Percentiles rank a stretch among this genome's conserved stretches.
These are phyloP conservation scores for Hemichromis elongatus DNA, from an alignment of 2,113 vertebrate species.

Conservation along the genomic window DNA sequence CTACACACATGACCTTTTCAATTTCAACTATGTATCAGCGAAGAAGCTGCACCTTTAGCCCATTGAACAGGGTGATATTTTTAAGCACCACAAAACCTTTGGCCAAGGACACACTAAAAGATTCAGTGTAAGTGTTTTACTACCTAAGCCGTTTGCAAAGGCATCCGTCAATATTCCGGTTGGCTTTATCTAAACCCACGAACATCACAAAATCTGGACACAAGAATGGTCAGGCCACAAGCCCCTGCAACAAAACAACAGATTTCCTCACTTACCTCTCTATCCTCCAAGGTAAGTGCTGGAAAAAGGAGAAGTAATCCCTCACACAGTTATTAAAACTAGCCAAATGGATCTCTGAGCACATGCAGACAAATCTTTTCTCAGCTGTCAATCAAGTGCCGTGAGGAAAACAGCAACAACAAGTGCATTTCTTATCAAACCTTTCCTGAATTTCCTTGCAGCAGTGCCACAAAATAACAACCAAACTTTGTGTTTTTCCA, in stretches of 20 bases:
- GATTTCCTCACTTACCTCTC: constrained; percentile 7
- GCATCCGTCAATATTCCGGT: constrained; percentile 30
- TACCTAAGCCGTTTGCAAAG: constrained; percentile 16
- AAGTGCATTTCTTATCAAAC: not conserved
- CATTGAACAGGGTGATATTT: not conserved
- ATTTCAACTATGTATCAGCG: not conserved
- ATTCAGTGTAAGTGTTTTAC: not conserved
- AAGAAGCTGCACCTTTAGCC: not conserved
- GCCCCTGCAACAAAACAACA: constrained; percentile 9
- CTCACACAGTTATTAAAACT: constrained; percentile 15
- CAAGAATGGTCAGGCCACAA: constrained; percentile 13
- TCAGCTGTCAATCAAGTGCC: not conserved
- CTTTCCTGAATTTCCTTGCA: not conserved
- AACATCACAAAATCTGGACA: constrained; percentile 26
- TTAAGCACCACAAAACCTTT: not conserved
- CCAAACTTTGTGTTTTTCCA: not conserved
- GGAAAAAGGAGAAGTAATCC: constrained; percentile 31
- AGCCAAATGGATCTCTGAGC: constrained; percentile 9
- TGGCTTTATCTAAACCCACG: constrained; percentile 30
- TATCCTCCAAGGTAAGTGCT: constrained; percentile 28
- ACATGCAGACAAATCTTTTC: constrained; percentile 12
- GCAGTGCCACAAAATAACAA: not conserved
- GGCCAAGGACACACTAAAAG: not conserved
- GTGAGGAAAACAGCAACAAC: not conserved
- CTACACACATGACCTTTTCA: constrained; percentile 16